These are phyloP conservation scores for Drosophila suboccidentalis DNA, from an alignment of 2,888 invertebrate genomes.

Conservation along the genomic window DNA sequence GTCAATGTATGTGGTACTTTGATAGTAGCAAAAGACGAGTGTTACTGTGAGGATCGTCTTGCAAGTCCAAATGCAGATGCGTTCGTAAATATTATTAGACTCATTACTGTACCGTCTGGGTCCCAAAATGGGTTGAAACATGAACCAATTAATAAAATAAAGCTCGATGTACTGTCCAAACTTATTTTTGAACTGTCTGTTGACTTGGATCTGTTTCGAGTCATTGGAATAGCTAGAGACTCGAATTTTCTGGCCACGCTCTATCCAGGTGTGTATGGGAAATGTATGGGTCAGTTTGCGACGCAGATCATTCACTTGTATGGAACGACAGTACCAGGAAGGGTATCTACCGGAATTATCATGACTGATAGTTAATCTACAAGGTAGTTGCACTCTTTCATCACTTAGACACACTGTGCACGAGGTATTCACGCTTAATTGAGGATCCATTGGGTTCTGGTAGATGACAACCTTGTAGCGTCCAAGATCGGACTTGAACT, in stretches of 20 bases:
- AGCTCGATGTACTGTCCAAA: constrained; percentile 11
- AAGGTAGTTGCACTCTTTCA: constrained; percentile 38
- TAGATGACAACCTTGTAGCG: constrained; percentile 36
- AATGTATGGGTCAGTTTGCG: constrained; percentile 41
- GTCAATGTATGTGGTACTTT: not conserved
- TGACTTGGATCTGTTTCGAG: not conserved
- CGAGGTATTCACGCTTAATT: constrained; percentile 25
- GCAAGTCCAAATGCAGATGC: constrained; percentile 47
- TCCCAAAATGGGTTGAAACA: constrained; percentile 45
- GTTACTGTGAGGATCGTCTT: constrained; percentile 28
- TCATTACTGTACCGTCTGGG: constrained; percentile 37
- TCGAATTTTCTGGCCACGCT: constrained; percentile 12
- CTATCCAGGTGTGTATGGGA: constrained; percentile 31
- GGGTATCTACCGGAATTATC: constrained; percentile 45
- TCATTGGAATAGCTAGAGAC: constrained; percentile 25
- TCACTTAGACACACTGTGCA: constrained; percentile 38
- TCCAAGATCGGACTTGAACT: constrained; percentile 39
- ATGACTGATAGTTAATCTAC: constrained; percentile 34
- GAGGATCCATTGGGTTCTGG: constrained; percentile 43
- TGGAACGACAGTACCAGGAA: constrained; percentile 40
- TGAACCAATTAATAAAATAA: constrained; percentile 43
- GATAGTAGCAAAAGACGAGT: constrained; percentile 28
- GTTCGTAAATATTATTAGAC: constrained; percentile 29
- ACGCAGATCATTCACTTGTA: constrained; percentile 40
- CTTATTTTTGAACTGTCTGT: not conserved